Evolutionary conservation across 2,888 invertebrate genomes (phyloP).

Genomic region (Tetropium fuscum): DNA sequence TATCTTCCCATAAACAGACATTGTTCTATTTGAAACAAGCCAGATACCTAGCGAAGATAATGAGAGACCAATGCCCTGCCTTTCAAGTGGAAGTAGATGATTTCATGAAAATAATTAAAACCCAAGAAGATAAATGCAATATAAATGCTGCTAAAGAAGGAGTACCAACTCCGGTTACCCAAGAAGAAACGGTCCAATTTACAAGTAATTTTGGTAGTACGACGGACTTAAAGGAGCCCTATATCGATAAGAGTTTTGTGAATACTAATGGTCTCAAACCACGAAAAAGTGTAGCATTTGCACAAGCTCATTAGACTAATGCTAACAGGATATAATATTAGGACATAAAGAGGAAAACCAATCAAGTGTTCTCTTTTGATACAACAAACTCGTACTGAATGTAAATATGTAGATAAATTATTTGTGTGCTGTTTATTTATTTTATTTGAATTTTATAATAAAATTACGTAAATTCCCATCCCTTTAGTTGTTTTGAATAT

Average conservation of each 20-base stretch:
- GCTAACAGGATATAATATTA: no score
- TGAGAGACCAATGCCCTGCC: constrained; percentile 70
- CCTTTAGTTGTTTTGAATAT: not conserved
- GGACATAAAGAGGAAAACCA: no score
- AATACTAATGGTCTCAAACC: constrained; percentile 12
- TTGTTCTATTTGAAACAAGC: constrained; percentile 79
- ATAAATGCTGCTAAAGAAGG: not conserved
- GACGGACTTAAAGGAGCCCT: not conserved
- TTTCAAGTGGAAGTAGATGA: constrained; percentile 69
- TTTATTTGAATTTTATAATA: constrained; percentile 21
- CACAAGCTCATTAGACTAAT: constrained; percentile 20
- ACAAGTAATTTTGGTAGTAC: not conserved
- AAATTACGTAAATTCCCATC: constrained; percentile 18
- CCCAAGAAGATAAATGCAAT: constrained; percentile 60
- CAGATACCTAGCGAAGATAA: constrained; percentile 73
- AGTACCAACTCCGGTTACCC: not conserved
- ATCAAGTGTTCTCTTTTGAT: no score
- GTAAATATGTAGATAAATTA: constrained; percentile 15
- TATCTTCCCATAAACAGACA: constrained; percentile 73
- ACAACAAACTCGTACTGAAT: not conserved
- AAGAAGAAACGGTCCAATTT: not conserved
- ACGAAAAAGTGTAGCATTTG: constrained; percentile 28
- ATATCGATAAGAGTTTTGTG: not conserved
- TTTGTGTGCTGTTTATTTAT: constrained; percentile 17
- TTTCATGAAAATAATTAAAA: constrained; percentile 70